Percentiles rank a stretch among this genome's conserved stretches.
Conservation (phyloP, 92 coral and sea anemone genomes). For the Palythoa grandiflora region DNA sequence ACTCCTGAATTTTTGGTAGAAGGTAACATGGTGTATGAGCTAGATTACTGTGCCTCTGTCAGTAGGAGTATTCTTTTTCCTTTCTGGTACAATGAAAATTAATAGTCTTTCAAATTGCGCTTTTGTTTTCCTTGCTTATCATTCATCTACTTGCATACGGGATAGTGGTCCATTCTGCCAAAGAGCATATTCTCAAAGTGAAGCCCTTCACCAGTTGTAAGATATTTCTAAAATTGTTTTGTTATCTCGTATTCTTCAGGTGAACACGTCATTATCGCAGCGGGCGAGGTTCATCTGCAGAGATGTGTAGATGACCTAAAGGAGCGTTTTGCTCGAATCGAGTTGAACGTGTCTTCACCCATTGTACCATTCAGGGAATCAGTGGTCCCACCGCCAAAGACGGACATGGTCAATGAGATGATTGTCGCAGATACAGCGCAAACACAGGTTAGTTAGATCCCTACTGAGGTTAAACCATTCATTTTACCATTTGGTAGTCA, state of each 20-base stretch:
- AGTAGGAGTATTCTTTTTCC: no score
- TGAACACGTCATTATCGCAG: conserved; percentile 93
- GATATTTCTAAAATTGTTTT: background rate
- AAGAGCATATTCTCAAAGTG: no score
- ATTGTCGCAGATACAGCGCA: conserved; percentile 65
- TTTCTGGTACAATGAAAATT: no score
- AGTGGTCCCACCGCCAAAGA: conserved; percentile 84
- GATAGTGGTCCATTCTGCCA: background rate
- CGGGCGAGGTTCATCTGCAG: conserved; percentile 98
- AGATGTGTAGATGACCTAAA: conserved; percentile 93
- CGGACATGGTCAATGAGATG: conserved; percentile 95
- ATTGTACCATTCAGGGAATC: conserved; percentile 99
- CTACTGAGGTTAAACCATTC: background rate
- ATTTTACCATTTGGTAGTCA: no score
- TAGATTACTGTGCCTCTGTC: no score
- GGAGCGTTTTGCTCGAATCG: conserved; percentile 87
- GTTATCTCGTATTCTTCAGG: conserved; percentile 57
- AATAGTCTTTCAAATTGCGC: no score
- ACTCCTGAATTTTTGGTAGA: no score
- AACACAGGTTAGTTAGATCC: background rate
- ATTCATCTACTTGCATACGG: background rate
- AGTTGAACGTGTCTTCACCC: conserved; percentile 94
- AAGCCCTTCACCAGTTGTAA: no score
- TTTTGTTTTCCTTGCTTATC: no score
- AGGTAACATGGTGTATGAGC: no score